Base-by-base conservation (phyloP, 2,113 vertebrate species). In the Lagopus leucura region DNA sequence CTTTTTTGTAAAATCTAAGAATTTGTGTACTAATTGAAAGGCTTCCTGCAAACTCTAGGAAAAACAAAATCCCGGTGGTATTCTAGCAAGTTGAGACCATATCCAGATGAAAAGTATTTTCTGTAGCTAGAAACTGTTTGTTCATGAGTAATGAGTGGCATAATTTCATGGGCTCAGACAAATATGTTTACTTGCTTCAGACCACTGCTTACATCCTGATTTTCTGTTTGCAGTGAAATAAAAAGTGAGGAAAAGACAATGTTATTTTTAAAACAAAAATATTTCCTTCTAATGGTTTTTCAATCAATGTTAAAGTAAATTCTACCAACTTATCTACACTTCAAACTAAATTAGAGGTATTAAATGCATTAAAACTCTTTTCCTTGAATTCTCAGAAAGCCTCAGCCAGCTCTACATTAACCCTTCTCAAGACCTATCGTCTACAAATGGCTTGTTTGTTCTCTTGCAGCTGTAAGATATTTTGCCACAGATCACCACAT, bases 331-430 rank as follows among this genome's bases (percentile, higher is more conserved):
- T 30, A 8, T 9, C 4, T 6, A 57, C 6, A 14, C 42, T 67
- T 67, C 58, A 67, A 21, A 16, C 6, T 50, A 19, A 60, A 12
- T 17, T 63, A 30, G 10, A 13, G 30, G 2, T 48, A 48, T 40
- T 80, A 57, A 57, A 32, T 32, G 3, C 7, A 34, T 2, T 21
- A 55, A 60, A 78, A 50, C 3, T 30, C 12, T 48, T 80, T 76
- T 54, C 11, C 8, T 21, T 60, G 0, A 58, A 45, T 80, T 65
- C 24, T 72, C 5, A 76, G 30, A 88, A 83, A 36, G 36, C 1
- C 20, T 57, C 2, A 3, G 1, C 52, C 1, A 1, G 1, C 3
- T 85, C 1, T 40, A 10, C 5, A 1, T 1, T 8, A 3, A 80
- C 71, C 30, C 4, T 55, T 78, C 40, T 54, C 27, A 72, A 79